Evolutionary conservation across 2,797 vertebrate genomes (phyloP), one percentile per base, ranked within the genome.

Genomic region (Hirundo rustica): DNA sequence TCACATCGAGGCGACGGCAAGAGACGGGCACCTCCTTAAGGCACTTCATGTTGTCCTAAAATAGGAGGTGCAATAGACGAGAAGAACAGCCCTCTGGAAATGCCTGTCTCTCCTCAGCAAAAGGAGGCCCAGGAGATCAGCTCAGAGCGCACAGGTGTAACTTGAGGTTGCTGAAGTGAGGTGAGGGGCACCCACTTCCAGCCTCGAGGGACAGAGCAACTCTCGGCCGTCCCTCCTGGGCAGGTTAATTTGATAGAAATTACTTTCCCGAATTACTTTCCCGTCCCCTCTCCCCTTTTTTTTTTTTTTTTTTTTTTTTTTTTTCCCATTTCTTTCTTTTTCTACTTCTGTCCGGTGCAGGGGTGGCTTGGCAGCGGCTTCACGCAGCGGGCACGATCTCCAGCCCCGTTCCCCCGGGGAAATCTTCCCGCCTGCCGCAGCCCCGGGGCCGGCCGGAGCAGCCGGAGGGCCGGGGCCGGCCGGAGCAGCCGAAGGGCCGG

Each of bases 1-100:
- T 38, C 54, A 20, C 29, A 11, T 8, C 26, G 2, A n/a, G 50
- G 30, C 0, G 1, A 44, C 0, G 3, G n/a, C 53, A 48, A 50
- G 17, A 73, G 14, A 20, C 19, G 44, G 17, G 10, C 47, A 34
- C 9, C 4, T 74, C 42, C 66, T 74, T 1, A 27, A 30, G 36
- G 18, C 29, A 68, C 13, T 14, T 42, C 50, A 55, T 8, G 14
- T 30, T 16, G 30, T 50, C 64, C 75, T 45, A 15, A 53, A 70
- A 34, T 0, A 54, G 18, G 48, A 7, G 17, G 15, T 9, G 32
- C 36, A 42, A 20, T 10, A 55, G 70, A 38, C 3, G 1, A 22
- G 38, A 29, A 17, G 32, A 40, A 2, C 7, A 42, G 40, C 16
- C 16, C 26, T 6, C n/a, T 30, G 58, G 73, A 36, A 38, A n/a